Conservation (phyloP, 2,888 invertebrate genomes). For the Lissocephala sabroskyi region DNA sequence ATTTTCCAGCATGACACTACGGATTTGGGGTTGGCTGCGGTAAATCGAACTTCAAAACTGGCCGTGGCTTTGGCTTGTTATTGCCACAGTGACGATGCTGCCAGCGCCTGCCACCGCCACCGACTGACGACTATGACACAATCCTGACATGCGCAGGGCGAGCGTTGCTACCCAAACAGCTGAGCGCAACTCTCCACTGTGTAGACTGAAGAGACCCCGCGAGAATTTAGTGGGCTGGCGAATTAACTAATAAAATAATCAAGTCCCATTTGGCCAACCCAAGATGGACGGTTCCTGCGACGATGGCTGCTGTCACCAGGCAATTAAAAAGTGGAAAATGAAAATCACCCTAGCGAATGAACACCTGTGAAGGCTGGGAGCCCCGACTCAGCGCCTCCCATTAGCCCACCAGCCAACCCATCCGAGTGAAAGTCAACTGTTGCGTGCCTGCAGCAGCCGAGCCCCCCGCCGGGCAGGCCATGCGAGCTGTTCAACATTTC, state of each 20-base stretch:
- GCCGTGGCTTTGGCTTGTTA: background rate
- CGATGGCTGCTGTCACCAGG: too few species aligned
- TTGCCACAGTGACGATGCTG: too few species aligned
- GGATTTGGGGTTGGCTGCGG: background rate
- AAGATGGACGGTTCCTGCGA: too few species aligned
- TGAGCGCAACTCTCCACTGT: conserved; percentile 18
- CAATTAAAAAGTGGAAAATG: too few species aligned
- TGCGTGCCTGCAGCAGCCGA: conserved; percentile 45
- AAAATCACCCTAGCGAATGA: too few species aligned
- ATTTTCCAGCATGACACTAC: background rate
- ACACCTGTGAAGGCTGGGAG: too few species aligned
- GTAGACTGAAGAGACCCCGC: background rate
- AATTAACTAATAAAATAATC: conserved; percentile 32
- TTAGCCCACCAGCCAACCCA: too few species aligned
- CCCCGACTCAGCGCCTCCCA: too few species aligned
- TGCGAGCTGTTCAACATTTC: conserved; percentile 41
- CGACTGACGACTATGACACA: conserved; percentile 57
- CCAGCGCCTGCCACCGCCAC: too few species aligned
- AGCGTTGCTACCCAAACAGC: conserved; percentile 27
- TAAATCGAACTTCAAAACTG: too few species aligned
- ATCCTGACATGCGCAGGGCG: conserved; percentile 62
- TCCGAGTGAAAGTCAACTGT: conserved; percentile 54
- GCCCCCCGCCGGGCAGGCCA: conserved; percentile 30
- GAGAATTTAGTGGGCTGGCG: conserved; percentile 28
- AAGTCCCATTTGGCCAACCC: background rate